Evolutionary conservation across 2,113 vertebrate species (phyloP).

Genomic region (Eretmochelys imbricata): DNA sequence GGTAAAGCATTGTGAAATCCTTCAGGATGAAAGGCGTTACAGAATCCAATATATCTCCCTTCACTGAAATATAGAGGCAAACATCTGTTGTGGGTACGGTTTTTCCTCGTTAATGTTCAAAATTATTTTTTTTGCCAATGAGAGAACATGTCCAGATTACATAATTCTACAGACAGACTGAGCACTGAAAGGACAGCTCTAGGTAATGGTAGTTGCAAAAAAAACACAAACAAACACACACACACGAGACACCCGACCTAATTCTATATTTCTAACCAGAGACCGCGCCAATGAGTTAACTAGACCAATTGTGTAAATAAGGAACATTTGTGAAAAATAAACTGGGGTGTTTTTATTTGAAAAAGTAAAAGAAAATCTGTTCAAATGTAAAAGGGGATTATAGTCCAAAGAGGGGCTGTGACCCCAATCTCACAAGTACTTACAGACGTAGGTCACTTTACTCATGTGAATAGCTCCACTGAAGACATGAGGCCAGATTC

Average conservation of each 20-base stretch:
- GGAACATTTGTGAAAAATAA: slow-evolving; percentile 26
- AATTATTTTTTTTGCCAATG: slow-evolving; percentile 10
- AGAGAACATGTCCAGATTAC: slow-evolving; percentile 34
- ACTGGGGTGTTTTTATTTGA: slow-evolving; percentile 24
- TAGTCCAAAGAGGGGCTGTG: background rate
- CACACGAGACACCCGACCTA: background rate
- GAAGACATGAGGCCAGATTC: background rate
- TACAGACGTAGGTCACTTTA: background rate
- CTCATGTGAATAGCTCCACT: background rate
- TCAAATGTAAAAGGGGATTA: background rate
- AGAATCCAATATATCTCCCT: background rate
- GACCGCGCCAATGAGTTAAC: slow-evolving; percentile 27
- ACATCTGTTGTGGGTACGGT: background rate
- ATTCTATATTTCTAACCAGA: slow-evolving; percentile 45
- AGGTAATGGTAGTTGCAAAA: slow-evolving; percentile 59
- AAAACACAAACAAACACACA: too few relatives aligned
- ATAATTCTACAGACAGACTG: slow-evolving; percentile 36
- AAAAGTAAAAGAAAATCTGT: background rate
- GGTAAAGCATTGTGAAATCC: background rate
- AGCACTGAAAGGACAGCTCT: slow-evolving; percentile 35
- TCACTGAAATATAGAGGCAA: background rate
- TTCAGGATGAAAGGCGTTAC: slow-evolving; percentile 11
- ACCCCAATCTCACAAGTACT: background rate
- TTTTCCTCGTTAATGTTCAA: background rate
- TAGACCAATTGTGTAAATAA: slow-evolving; percentile 53